Evolutionary conservation across 2,113 vertebrate genomes (phyloP).

Genomic region (Boulengeromyrus knoepffleri): DNA sequence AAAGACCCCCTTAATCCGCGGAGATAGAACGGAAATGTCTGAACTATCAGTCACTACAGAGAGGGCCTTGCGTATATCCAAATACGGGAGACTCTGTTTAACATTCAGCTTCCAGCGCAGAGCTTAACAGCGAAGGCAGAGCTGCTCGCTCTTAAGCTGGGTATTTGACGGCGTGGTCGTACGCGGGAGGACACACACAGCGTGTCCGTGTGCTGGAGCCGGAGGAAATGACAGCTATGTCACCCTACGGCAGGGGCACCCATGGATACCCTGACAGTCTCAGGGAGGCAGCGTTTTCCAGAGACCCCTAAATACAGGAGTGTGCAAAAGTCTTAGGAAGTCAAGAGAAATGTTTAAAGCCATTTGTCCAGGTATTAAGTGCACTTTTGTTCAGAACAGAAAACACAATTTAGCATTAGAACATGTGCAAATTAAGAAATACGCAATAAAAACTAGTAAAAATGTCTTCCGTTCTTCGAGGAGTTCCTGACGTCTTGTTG

Average conservation of each 20-base stretch:
- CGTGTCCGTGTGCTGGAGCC: neutral
- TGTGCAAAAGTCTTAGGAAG: neutral
- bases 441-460: neutral
- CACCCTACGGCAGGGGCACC: neutral
- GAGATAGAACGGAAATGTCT: conserved; percentile 70
- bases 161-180: conserved; percentile 29
- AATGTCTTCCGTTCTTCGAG: neutral
- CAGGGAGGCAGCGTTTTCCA: neutral
- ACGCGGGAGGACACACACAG: conserved; percentile 3
- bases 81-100: conserved; percentile 41
- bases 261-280: neutral
- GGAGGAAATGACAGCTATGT: neutral
- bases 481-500: neutral
- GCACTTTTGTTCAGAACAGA: neutral
- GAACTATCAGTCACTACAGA: conserved; percentile 60
- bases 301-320: neutral
- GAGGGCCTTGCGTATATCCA: conserved; percentile 40
- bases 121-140: conserved; percentile 32
- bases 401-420: neutral
- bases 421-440: neutral
- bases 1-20: conserved; percentile 56
- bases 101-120: conserved; percentile 44
- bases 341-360: neutral
- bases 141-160: conserved; percentile 26
- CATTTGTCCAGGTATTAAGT: neutral